Conservation (phyloP, 2,797 vertebrate species). For the Ataeniobius toweri region DNA sequence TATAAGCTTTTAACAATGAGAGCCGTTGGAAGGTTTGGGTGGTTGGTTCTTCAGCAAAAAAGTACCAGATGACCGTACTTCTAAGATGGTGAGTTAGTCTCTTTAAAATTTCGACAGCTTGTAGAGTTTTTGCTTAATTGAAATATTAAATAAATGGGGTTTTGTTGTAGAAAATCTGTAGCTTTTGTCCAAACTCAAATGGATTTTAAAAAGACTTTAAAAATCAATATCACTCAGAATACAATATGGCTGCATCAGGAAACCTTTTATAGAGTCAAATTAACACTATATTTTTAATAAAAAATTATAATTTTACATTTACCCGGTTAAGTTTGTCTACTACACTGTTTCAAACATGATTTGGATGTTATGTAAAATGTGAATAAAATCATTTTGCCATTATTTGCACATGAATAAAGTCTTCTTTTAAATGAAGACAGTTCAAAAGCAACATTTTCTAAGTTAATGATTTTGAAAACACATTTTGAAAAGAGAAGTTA, state of each 20-base stretch:
- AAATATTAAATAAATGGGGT: background rate
- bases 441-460: background rate
- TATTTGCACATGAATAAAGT: background rate
- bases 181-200: background rate
- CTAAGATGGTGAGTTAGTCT: constrained; percentile 45
- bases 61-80: background rate
- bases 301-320: background rate
- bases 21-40: constrained; percentile 32
- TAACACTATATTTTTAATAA: background rate
- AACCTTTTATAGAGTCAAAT: background rate
- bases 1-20: constrained; percentile 9
- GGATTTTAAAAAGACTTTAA: background rate
- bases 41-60: constrained; percentile 8
- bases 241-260: background rate
- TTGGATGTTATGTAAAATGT: background rate
- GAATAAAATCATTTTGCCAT: too few relatives aligned
- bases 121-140: background rate
- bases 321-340: background rate
- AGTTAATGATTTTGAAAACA: background rate
- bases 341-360: background rate
- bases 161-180: background rate
- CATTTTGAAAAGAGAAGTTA: background rate
- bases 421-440: background rate
- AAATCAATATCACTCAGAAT: background rate
- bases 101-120: background rate